phyloP scores from a whole-genome alignment of 2,113 vertebrate genomes.

The Lasiurus borealis region DNA sequence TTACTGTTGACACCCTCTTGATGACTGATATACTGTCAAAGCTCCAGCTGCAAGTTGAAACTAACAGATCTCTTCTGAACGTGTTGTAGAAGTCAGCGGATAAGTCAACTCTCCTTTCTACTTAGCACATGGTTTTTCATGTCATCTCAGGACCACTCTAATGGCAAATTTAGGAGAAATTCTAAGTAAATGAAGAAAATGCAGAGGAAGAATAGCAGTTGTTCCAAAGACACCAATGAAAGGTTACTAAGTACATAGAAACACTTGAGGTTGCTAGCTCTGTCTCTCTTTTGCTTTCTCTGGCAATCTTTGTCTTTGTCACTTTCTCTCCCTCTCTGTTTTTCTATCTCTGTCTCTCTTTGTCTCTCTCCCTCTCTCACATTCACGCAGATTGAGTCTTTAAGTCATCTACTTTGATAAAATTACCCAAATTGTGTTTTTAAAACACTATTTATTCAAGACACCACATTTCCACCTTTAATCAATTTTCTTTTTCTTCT shows the following conservation, averaged over 20 bases:
- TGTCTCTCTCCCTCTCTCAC: background rate
- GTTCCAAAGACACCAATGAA: background rate
- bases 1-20: background rate
- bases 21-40: slow-evolving; percentile 28
- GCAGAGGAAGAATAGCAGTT: background rate
- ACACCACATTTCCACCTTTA: background rate
- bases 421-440: background rate
- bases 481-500: background rate
- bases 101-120: background rate
- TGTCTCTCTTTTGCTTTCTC: background rate
- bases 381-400: background rate
- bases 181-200: slow-evolving; percentile 16
- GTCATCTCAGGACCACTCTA: background rate
- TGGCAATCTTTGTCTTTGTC: background rate
- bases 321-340: background rate
- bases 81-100: background rate
- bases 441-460: background rate
- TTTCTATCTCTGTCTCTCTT: background rate
- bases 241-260: background rate
- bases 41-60: background rate
- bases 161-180: slow-evolving; percentile 31
- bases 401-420: slow-evolving; percentile 16
- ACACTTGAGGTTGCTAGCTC: background rate
- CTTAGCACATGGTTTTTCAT: background rate
- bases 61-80: background rate